Conservation (phyloP, 2,888 invertebrate genomes). For the Lamproptera curius region DNA sequence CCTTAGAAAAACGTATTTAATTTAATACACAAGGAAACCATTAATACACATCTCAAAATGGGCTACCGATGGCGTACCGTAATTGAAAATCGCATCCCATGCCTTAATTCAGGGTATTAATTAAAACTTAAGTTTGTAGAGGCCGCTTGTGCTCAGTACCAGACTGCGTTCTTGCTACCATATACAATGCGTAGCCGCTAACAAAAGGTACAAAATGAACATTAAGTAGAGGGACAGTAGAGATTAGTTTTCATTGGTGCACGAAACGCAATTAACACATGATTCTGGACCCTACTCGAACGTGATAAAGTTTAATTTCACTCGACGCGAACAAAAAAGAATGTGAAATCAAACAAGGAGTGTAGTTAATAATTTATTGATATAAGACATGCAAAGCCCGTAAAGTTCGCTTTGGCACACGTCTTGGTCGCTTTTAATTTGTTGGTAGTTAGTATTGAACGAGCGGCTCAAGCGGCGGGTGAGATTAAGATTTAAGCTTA, state of each 20-base stretch:
- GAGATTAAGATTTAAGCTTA: slow-evolving; percentile 63
- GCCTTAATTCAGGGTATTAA: slow-evolving; percentile 67
- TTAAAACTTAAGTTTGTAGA: slow-evolving; percentile 72
- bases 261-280: slow-evolving; percentile 30
- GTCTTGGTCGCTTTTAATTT: slow-evolving; percentile 74
- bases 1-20: too few species aligned
- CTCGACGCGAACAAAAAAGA: slow-evolving; percentile 51
- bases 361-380: slow-evolving; percentile 77
- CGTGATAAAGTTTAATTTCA: slow-evolving; percentile 54
- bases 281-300: slow-evolving; percentile 54
- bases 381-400: slow-evolving; percentile 77
- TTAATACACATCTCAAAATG: slow-evolving; percentile 67
- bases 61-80: slow-evolving; percentile 61
- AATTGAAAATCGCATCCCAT: slow-evolving; percentile 66
- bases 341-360: slow-evolving; percentile 73
- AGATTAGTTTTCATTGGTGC: slow-evolving; percentile 55
- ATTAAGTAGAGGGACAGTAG: slow-evolving; percentile 49
- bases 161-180: slow-evolving; percentile 32
- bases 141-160: slow-evolving; percentile 54
- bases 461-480: slow-evolving; percentile 40
- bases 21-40: slow-evolving; percentile 35
- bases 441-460: slow-evolving; percentile 72
- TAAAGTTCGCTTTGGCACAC: slow-evolving; percentile 75
- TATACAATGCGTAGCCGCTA: slow-evolving; percentile 48
- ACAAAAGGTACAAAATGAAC: slow-evolving; percentile 57